Base-by-base conservation (phyloP, 2,797 vertebrate genomes). In the Neoniphon sammara region DNA sequence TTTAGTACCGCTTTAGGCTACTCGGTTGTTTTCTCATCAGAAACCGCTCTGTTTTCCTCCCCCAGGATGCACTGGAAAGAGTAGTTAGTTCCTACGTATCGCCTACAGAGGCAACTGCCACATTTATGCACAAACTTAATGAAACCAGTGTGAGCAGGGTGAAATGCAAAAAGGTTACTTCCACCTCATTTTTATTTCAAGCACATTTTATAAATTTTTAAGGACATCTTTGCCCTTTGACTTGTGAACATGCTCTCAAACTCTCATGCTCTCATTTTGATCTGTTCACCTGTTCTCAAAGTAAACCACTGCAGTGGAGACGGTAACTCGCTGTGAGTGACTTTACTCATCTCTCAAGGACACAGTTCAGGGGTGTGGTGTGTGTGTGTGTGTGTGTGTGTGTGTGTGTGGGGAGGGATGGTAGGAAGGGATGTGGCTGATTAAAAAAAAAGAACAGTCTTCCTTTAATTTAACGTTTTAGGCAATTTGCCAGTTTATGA, bases 311-410 rank as follows among this genome's bases (percentile, higher is more conserved):
- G 25, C 52, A 3, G 39, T n/a, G 58, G 31, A 63, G 53, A 57
- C 23, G 44, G 25, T 23, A 50, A 34, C 44, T 34, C 3, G 5
- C 25, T 65, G 65, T 71, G 65, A 56, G 21, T 36, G 27, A 66
- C 73, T 60, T 58, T 49, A 15, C 44, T 67, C 63, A 25, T 42
- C 27, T 66, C 25, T 75, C 44, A 70, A 70, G 57, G 57, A 15
- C 58, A 44, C 69, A 39, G 50, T 34, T 27, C 2, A 44, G 21
- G 34, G 47, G 66, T 34, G 65, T 42, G 36, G 63, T 27, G 14
- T 25, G 53, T 70, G 52, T 39, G 14, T 53, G 66, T 34, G 65
- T 42, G 36, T 46, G 63, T 27, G 14, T 25, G 53, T 70, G 52
- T 39, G 14, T 56, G 42, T 53, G 25, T 62, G 69, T 70, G 44